Conservation (phyloP, 2,888 invertebrate species). For the Andrena camellia region DNA sequence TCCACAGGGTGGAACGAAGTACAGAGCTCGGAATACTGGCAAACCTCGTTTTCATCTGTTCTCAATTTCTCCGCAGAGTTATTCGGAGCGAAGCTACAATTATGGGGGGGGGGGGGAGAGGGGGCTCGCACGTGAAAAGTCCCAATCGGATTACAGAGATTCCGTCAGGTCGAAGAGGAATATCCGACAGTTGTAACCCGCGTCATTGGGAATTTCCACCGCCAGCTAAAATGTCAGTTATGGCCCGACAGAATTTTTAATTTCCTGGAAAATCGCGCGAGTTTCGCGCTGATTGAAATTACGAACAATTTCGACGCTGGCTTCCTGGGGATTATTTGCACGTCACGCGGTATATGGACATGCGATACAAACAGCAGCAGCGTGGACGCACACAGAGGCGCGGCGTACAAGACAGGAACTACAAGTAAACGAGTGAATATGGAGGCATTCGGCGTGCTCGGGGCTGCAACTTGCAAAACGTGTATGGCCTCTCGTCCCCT, state of each 20-base stretch:
- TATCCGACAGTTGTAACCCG: not conserved
- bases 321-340: slow-evolving; percentile 16
- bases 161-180: not conserved
- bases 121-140: not conserved
- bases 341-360: slow-evolving; percentile 43
- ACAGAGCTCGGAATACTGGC: not conserved
- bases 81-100: too few species aligned
- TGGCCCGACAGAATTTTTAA: slow-evolving; percentile 1
- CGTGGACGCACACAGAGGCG: slow-evolving; percentile 18
- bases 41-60: not conserved
- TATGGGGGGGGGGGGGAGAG: too few species aligned
- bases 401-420: slow-evolving; percentile 45
- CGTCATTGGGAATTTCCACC: not conserved
- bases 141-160: not conserved
- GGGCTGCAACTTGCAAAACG: slow-evolving; percentile 39
- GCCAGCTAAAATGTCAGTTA: not conserved
- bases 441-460: slow-evolving; percentile 46
- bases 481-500: slow-evolving; percentile 26
- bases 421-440: slow-evolving; percentile 39
- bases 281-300: slow-evolving; percentile 33
- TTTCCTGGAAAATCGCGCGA: not conserved
- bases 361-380: slow-evolving; percentile 29
- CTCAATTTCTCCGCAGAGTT: not conserved
- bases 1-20: slow-evolving; percentile 4
- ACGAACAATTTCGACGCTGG: slow-evolving; percentile 4